phyloP scores from a whole-genome alignment of 2,797 vertebrate species.

The Tiaroga cobitis region DNA sequence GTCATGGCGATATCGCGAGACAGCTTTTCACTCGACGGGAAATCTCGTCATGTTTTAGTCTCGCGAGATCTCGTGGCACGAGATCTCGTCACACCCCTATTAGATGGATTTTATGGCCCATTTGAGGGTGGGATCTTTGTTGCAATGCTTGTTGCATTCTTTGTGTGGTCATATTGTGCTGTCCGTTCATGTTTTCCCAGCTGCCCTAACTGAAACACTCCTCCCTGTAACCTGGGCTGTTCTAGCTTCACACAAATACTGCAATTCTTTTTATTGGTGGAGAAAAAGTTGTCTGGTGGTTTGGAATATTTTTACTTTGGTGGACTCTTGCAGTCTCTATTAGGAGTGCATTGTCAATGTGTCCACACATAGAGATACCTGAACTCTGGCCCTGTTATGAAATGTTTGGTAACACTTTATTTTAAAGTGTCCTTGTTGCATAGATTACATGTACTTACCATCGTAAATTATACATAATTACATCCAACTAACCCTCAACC shows the following conservation, averaged over 20 bases:
- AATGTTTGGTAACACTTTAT: no score
- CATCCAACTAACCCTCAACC: no score
- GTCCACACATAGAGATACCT: no score
- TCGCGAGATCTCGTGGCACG: no score
- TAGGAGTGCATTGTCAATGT: background rate
- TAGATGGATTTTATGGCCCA: background rate
- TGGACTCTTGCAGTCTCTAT: background rate
- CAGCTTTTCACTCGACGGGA: no score
- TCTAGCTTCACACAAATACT: background rate
- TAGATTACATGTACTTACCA: no score
- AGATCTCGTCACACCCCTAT: no score
- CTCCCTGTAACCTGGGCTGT: background rate
- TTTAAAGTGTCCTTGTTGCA: no score
- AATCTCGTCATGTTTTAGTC: no score
- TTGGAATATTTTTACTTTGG: background rate
- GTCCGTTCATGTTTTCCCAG: conserved; percentile 23
- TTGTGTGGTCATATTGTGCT: conserved; percentile 22
- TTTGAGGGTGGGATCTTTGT: conserved; percentile 9
- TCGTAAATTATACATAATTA: no score
- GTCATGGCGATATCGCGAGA: no score
- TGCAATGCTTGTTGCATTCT: background rate
- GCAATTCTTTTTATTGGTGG: background rate
- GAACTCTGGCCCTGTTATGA: background rate
- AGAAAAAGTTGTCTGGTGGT: background rate
- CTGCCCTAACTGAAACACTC: conserved; percentile 4